A percentile compares a stretch with the other conserved stretches of the same genome.
Evolutionary conservation across 2,888 invertebrate species (phyloP).

Genomic region (Pandemis corylana): DNA sequence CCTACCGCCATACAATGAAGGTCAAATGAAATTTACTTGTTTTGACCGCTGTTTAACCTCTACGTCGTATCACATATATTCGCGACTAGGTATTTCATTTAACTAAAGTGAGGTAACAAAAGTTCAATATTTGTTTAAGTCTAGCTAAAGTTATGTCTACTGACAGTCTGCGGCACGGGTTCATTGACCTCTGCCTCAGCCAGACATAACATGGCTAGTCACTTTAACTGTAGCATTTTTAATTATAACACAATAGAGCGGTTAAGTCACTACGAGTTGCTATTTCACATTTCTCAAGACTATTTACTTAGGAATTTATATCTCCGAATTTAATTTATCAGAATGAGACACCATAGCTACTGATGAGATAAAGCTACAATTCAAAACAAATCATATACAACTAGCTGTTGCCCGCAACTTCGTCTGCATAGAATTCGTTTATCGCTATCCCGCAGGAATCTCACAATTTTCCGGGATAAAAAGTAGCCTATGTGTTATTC

Average conservation of each 20-base stretch:
- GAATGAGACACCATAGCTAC: no score
- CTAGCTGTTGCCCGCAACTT: no score
- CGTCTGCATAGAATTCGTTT: no score
- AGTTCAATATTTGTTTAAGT: background rate
- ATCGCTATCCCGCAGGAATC: no score
- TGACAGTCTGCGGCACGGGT: background rate
- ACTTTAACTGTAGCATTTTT: background rate
- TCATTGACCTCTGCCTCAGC: background rate
- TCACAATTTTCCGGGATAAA: no score
- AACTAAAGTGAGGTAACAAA: background rate
- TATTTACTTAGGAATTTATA: no score
- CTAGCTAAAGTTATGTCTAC: conserved; percentile 2
- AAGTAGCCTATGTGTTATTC: no score
- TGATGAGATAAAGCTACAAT: no score
- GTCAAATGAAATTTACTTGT: background rate
- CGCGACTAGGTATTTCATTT: background rate
- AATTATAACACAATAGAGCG: background rate
- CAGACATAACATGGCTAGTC: conserved; percentile 4
- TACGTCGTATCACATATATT: background rate
- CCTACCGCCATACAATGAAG: background rate
- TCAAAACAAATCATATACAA: no score
- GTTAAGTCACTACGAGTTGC: background rate
- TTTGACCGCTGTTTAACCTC: background rate
- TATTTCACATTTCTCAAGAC: background rate
- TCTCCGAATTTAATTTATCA: no score